Percentiles rank a stretch among this genome's conserved stretches.
Evolutionary conservation across 2,113 vertebrate genomes (phyloP).

Genomic region (Pterophyllum scalare): DNA sequence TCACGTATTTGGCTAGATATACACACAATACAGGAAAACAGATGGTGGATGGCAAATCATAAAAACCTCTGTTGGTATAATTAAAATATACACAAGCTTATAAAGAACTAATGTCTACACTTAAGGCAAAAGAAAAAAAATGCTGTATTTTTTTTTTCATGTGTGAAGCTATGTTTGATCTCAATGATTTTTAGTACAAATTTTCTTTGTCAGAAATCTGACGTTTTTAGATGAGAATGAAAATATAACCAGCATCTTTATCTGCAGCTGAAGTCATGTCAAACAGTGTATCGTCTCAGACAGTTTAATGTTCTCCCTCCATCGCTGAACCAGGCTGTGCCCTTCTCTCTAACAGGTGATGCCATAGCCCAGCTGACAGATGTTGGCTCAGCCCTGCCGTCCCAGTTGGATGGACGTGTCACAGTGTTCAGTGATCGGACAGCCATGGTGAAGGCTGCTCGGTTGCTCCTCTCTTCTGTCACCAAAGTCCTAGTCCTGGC

Average conservation of each 20-base stretch:
- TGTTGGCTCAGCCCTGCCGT: conserved; percentile 76
- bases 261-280: background rate
- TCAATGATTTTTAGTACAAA: background rate
- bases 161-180: background rate
- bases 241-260: background rate
- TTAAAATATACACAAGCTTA: background rate
- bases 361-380: conserved; percentile 95
- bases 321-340: background rate
- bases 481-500: conserved; percentile 96
- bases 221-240: background rate
- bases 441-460: conserved; percentile 94
- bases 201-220: background rate
- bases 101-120: background rate
- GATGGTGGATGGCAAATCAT: background rate
- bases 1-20: background rate
- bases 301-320: background rate
- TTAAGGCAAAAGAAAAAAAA: background rate
- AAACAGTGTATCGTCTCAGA: background rate
- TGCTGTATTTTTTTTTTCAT: background rate
- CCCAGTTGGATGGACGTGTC: conserved; percentile 83
- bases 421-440: conserved; percentile 93
- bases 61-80: conserved; percentile 4
- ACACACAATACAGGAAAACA: background rate
- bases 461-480: conserved; percentile 95
- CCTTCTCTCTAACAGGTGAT: conserved; percentile 82